phyloP scores from a whole-genome alignment of 2,797 vertebrate genomes.

The Smutsia temminckii region DNA sequence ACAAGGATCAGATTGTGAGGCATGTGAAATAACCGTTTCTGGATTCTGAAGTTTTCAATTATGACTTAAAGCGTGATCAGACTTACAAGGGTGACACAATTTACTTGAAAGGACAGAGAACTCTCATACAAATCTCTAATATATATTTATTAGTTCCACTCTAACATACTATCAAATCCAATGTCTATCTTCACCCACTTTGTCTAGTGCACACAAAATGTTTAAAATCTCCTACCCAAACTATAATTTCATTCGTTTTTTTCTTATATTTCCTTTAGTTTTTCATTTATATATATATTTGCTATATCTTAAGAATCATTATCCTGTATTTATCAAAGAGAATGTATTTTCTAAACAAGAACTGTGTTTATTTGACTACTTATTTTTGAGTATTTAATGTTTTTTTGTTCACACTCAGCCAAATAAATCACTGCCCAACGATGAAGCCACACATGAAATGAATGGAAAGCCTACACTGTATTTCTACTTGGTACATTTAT shows the following conservation, averaged over 20 bases:
- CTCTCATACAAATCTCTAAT: background rate
- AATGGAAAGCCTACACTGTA: background rate
- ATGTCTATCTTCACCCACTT: background rate
- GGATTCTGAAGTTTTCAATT: constrained; percentile 7
- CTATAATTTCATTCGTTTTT: background rate
- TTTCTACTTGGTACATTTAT: background rate
- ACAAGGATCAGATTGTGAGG: background rate
- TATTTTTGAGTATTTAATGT: background rate
- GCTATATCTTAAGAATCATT: background rate
- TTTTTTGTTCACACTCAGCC: constrained; percentile 22
- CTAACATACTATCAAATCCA: constrained; percentile 10
- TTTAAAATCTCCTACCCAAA: constrained; percentile 14
- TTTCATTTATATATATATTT: constrained; percentile 29
- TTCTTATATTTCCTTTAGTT: constrained; percentile 12
- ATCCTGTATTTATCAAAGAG: background rate
- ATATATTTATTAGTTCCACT: background rate
- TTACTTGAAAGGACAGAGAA: constrained; percentile 11
- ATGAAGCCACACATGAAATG: constrained; percentile 42
- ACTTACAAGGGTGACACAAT: background rate
- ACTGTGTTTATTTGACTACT: constrained; percentile 18
- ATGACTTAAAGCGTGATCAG: background rate
- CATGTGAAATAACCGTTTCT: constrained; percentile 12
- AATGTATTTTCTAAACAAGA: constrained; percentile 32
- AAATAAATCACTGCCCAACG: background rate
- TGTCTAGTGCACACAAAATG: background rate